A percentile compares a stretch with the other conserved stretches of the same genome.
phyloP scores from a whole-genome alignment of 2,113 vertebrate species.

The Platichthys stellatus region DNA sequence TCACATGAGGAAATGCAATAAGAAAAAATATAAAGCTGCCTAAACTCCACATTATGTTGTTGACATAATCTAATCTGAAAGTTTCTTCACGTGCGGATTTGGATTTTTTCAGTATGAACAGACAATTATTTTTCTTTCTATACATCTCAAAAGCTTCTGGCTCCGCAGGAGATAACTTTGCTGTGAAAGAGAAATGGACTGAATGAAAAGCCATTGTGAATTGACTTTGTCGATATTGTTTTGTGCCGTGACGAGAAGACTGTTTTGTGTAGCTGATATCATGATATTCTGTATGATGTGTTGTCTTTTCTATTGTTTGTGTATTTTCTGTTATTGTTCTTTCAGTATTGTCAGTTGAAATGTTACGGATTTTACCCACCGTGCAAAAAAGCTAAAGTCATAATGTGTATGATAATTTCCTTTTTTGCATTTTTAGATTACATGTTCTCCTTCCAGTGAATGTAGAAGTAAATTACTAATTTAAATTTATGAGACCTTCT shows the following conservation, averaged over 20 bases:
- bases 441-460: neutral
- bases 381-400: neutral
- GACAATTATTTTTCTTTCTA: slow-evolving; percentile 22
- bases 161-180: slow-evolving; percentile 41
- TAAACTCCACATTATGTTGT: slow-evolving; percentile 15
- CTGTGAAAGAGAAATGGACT: slow-evolving; percentile 69
- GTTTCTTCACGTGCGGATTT: slow-evolving; percentile 10
- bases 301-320: slow-evolving; percentile 26
- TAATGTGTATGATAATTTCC: neutral
- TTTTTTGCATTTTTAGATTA: neutral
- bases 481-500: neutral
- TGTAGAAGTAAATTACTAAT: slow-evolving; percentile 16
- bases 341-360: slow-evolving; percentile 49
- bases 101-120: slow-evolving; percentile 36
- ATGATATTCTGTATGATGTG: slow-evolving; percentile 18
- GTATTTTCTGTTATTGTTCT: slow-evolving; percentile 23
- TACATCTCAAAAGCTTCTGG: slow-evolving; percentile 7
- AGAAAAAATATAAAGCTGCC: slow-evolving; percentile 13
- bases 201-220: slow-evolving; percentile 41
- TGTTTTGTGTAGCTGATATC: slow-evolving; percentile 21
- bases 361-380: neutral
- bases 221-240: slow-evolving; percentile 37
- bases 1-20: slow-evolving; percentile 23
- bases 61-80: slow-evolving; percentile 25
- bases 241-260: slow-evolving; percentile 30